These are phyloP conservation scores for Hybognathus amarus DNA, from an alignment of 2,797 vertebrate genomes.

Conservation along the genomic window DNA sequence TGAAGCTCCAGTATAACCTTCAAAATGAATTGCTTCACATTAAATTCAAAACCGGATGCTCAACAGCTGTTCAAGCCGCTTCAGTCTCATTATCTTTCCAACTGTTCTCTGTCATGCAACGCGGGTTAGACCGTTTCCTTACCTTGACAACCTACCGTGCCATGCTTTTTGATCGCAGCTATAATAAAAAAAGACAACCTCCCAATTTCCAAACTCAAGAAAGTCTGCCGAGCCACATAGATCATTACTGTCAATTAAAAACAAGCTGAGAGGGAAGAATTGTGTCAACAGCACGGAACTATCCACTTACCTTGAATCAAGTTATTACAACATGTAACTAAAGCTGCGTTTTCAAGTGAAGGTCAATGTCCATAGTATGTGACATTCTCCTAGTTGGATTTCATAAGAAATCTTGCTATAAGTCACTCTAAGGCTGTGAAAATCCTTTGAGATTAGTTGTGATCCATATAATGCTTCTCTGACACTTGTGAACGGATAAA, in stretches of 20 bases:
- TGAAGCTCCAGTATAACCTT: conserved; percentile 25
- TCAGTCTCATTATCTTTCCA: conserved; percentile 63
- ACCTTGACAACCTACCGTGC: conserved; percentile 51
- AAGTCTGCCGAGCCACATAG: conserved; percentile 16
- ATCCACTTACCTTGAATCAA: background rate
- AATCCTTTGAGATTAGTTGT: conserved; percentile 14
- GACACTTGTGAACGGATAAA: conserved; percentile 29
- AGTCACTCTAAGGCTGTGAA: conserved; percentile 3
- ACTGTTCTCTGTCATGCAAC: conserved; percentile 59
- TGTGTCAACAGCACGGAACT: background rate
- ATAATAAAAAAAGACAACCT: conserved; percentile 49
- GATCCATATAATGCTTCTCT: conserved; percentile 37
- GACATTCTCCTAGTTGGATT: conserved; percentile 8
- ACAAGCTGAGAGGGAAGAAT: background rate
- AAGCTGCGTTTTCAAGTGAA: background rate
- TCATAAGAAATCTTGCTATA: conserved; percentile 22
- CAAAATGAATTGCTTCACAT: conserved; percentile 47
- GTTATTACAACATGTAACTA: background rate
- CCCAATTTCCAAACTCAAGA: conserved; percentile 23
- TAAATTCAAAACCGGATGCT: conserved; percentile 59
- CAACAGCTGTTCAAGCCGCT: conserved; percentile 55
- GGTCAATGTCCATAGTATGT: background rate
- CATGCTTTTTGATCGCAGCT: conserved; percentile 28
- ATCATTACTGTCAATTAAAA: conserved; percentile 54
- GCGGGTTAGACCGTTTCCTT: conserved; percentile 42